Conservation (phyloP, 2,888 invertebrate genomes). For the Cataglyphis livida region DNA sequence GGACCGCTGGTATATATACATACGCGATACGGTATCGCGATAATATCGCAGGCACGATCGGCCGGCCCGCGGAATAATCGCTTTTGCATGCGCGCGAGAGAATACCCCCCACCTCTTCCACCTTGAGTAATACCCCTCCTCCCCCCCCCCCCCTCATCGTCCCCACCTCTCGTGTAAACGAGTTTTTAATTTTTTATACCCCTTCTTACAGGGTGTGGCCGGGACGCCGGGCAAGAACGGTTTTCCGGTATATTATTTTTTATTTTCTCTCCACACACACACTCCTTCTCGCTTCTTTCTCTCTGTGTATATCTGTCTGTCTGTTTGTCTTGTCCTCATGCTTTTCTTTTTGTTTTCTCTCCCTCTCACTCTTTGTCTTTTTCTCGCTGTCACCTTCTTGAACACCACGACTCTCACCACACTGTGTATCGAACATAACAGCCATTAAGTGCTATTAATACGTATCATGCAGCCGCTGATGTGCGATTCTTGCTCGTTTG, state of each 20-base stretch:
- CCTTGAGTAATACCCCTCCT: background rate
- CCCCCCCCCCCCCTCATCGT: background rate
- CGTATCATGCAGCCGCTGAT: constrained; percentile 49
- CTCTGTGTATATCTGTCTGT: constrained; percentile 5
- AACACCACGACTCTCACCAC: constrained; percentile 39
- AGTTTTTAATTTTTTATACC: constrained; percentile 84
- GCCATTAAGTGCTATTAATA: constrained; percentile 57
- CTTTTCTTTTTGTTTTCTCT: constrained; percentile 10
- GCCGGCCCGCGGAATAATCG: constrained; percentile 63
- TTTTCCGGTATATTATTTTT: constrained; percentile 93
- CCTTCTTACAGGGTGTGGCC: constrained; percentile 90
- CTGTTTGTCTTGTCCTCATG: constrained; percentile 31
- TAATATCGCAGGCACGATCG: constrained; percentile 63
- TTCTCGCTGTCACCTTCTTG: constrained; percentile 32
- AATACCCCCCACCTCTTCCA: constrained; percentile 47
- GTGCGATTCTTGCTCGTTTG: constrained; percentile 40
- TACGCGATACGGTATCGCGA: constrained; percentile 19
- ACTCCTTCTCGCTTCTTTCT: constrained; percentile 68
- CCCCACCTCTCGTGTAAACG: constrained; percentile 64
- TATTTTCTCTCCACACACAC: constrained; percentile 82
- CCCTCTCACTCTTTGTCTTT: constrained; percentile 26
- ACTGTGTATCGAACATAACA: constrained; percentile 61
- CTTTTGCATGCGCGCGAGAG: constrained; percentile 73
- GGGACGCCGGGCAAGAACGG: constrained; percentile 95
- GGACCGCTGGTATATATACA: background rate